Conservation (phyloP, 2,888 invertebrate genomes). For the Oligia fasciuncula region DNA sequence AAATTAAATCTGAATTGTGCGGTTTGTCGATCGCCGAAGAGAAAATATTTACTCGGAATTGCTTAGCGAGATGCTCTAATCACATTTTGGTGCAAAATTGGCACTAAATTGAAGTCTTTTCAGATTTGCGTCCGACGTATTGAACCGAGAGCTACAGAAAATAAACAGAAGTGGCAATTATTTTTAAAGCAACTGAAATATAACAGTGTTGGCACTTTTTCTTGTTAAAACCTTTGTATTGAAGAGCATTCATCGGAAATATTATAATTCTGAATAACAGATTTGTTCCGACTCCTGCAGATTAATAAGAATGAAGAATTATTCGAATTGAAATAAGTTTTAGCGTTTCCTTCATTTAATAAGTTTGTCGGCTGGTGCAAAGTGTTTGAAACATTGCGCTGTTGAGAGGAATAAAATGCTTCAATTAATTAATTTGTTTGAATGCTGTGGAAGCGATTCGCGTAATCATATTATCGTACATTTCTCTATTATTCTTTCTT, state of each 20-base stretch:
- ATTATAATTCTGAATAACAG: constrained; percentile 51
- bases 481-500: constrained; percentile 2
- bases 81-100: constrained; percentile 70
- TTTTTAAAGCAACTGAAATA: constrained; percentile 41
- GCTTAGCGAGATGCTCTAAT: constrained; percentile 67
- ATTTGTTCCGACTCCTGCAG: constrained; percentile 44
- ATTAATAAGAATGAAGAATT: constrained; percentile 57
- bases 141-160: constrained; percentile 66
- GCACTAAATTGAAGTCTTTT: constrained; percentile 73
- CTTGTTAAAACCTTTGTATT: constrained; percentile 23
- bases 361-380: constrained; percentile 55
- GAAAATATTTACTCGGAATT: constrained; percentile 66
- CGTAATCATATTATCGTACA: constrained; percentile 27
- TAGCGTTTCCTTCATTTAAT: constrained; percentile 58
- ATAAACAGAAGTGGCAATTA: constrained; percentile 68
- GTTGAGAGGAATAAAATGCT: constrained; percentile 50
- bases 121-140: constrained; percentile 68
- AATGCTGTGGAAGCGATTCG: constrained; percentile 28
- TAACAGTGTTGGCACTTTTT: constrained; percentile 34
- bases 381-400: constrained; percentile 54
- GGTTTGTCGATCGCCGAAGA: constrained; percentile 50
- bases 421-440: constrained; percentile 58
- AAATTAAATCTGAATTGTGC: constrained; percentile 62
- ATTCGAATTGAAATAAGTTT: constrained; percentile 60
- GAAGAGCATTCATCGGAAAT: constrained; percentile 26